These are phyloP conservation scores for Cyclura pinguis DNA, from an alignment of 2,797 vertebrate species.

Conservation along the genomic window DNA sequence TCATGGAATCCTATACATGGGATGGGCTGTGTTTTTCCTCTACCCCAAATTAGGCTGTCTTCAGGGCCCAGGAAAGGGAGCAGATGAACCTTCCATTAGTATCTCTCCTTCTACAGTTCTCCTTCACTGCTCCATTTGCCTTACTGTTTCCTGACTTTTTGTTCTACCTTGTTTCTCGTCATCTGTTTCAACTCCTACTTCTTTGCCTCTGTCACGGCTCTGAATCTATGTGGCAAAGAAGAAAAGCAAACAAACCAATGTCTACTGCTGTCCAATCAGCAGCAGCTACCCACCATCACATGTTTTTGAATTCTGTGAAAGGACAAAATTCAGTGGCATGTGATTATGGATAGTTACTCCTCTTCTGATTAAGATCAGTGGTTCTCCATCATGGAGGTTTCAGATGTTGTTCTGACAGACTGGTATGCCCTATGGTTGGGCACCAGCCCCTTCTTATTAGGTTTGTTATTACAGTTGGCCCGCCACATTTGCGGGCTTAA, in stretches of 20 bases:
- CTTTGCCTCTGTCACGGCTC: not conserved
- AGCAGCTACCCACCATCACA: not conserved
- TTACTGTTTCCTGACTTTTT: not conserved
- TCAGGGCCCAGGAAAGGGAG: not conserved
- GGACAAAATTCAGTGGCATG: not conserved
- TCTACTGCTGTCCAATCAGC: not conserved
- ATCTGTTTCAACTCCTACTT: not conserved
- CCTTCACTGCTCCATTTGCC: not conserved
- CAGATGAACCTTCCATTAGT: not conserved
- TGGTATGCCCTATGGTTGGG: no score
- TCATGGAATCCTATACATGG: not conserved
- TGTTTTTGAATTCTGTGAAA: not conserved
- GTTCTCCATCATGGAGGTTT: not conserved
- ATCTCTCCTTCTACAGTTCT: not conserved
- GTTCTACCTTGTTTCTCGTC: not conserved
- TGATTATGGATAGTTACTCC: not conserved
- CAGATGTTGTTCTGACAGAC: no score
- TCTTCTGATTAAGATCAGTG: not conserved
- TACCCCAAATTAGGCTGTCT: not conserved
- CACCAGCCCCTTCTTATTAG: no score
- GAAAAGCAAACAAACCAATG: not conserved
- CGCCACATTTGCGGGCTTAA: not conserved
- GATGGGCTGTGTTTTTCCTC: not conserved
- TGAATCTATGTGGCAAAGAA: not conserved
- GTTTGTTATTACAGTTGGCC: no score